These are phyloP conservation scores for Brachypodius melanocephalos DNA, from an alignment of 2,113 vertebrate species.

Conservation along the genomic window DNA sequence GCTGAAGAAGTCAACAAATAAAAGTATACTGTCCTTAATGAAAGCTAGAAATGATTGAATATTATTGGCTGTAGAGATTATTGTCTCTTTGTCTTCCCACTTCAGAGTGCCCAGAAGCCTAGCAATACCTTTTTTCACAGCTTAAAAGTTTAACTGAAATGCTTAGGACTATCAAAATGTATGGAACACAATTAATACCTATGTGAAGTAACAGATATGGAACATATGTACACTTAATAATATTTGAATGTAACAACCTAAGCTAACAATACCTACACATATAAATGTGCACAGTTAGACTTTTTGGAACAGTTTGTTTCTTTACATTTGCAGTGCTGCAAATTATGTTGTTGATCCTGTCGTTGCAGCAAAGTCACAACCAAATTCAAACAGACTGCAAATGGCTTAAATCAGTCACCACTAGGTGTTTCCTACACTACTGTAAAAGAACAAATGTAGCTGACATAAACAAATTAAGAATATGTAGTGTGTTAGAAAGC, in stretches of 20 bases:
- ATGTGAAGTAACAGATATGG: not conserved
- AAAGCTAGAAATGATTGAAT: not conserved
- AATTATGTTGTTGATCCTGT: not conserved
- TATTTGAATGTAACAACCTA: not conserved
- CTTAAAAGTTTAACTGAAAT: not conserved
- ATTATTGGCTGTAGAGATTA: not conserved
- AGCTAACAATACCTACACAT: not conserved
- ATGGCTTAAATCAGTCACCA: not conserved
- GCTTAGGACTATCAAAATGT: not conserved
- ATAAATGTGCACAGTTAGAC: not conserved
- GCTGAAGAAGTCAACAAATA: not conserved
- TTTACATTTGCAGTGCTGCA: not conserved
- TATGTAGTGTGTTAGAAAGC: not conserved
- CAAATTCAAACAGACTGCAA: not conserved
- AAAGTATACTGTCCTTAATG: not conserved
- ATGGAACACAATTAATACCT: not conserved
- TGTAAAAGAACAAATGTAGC: not conserved
- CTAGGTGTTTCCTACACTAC: not conserved
- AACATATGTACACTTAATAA: not conserved
- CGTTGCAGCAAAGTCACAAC: not conserved
- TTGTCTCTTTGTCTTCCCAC: not conserved
- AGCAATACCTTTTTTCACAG: not conserved
- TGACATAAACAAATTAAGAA: not conserved
- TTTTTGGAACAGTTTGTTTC: not conserved
- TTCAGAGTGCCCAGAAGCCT: not conserved